Percentiles rank a stretch among this genome's conserved stretches.
Conservation (phyloP, 23 tunicate genomes). For the Diplosoma virens region DNA sequence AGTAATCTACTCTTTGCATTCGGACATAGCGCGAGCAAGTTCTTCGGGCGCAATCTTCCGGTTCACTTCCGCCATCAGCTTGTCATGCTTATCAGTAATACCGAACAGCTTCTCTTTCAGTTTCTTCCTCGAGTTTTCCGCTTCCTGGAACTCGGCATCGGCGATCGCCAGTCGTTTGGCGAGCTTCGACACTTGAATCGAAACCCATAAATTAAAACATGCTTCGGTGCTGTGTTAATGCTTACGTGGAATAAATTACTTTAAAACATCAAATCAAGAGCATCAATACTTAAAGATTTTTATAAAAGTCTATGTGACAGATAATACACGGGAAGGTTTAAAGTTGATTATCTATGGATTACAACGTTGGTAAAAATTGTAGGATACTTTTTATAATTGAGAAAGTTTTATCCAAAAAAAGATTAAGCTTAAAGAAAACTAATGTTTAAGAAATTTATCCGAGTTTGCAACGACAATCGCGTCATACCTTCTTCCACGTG, state of each 20-base stretch:
- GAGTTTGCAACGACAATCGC: too few relatives aligned
- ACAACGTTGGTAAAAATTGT: too few relatives aligned
- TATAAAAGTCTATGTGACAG: too few relatives aligned
- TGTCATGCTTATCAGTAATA: conserved; percentile 47
- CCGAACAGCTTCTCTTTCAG: conserved; percentile 39
- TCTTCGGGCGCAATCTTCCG: conserved; percentile 58
- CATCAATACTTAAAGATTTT: too few relatives aligned
- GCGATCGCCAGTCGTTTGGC: conserved; percentile 48
- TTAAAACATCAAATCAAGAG: too few relatives aligned
- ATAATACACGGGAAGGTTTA: too few relatives aligned
- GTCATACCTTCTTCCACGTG: conserved; percentile 66
- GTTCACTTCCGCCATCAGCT: conserved; percentile 29
- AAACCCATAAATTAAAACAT: too few relatives aligned
- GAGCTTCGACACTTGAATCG: conserved; percentile 46
- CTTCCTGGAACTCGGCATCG: conserved; percentile 59
- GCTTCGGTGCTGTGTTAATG: too few relatives aligned
- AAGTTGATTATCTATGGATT: too few relatives aligned
- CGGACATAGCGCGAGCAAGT: conserved; percentile 18
- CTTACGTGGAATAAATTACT: too few relatives aligned
- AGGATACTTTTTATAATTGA: not conserved
- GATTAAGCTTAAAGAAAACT: not conserved
- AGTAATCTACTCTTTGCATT: conserved; percentile 39
- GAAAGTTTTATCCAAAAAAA: not conserved
- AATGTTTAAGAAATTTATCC: not conserved
- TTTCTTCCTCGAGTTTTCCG: conserved; percentile 36